Conservation (phyloP, 1,140 invertebrate genomes). For the Delia radicum region DNA sequence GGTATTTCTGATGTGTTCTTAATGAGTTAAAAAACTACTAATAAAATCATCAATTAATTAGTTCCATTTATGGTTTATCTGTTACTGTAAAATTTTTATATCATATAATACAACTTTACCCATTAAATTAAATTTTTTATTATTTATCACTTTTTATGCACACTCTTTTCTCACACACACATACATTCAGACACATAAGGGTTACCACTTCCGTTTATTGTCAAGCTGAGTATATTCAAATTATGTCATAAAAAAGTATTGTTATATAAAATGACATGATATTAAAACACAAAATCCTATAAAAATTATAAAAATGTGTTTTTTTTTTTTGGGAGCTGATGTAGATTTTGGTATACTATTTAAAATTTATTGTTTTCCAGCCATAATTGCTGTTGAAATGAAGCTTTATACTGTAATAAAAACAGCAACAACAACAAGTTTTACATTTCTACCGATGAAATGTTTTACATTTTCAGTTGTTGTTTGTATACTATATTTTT, state of each 20-base stretch:
- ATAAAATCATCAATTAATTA: too few relatives aligned
- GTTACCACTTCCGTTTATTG: not conserved
- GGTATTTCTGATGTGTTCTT: too few relatives aligned
- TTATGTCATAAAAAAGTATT: not conserved
- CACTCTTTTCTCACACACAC: not conserved
- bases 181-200: not conserved
- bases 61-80: too few relatives aligned
- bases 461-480: not conserved
- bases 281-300: not conserved
- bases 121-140: not conserved
- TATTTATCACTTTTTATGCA: not conserved
- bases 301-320: not conserved
- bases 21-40: too few relatives aligned
- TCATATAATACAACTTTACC: not conserved
- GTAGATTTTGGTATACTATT: not conserved
- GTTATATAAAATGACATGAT: not conserved
- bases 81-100: not conserved
- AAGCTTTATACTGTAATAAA: not conserved
- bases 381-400: slow-evolving; percentile 1
- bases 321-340: not conserved
- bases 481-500: not conserved
- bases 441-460: not conserved
- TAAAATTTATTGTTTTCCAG: slow-evolving; percentile 2
- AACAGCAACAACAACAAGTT: not conserved
- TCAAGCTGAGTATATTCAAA: not conserved